Base-by-base conservation (phyloP, 2,113 vertebrate genomes). In the Lathamus discolor region DNA sequence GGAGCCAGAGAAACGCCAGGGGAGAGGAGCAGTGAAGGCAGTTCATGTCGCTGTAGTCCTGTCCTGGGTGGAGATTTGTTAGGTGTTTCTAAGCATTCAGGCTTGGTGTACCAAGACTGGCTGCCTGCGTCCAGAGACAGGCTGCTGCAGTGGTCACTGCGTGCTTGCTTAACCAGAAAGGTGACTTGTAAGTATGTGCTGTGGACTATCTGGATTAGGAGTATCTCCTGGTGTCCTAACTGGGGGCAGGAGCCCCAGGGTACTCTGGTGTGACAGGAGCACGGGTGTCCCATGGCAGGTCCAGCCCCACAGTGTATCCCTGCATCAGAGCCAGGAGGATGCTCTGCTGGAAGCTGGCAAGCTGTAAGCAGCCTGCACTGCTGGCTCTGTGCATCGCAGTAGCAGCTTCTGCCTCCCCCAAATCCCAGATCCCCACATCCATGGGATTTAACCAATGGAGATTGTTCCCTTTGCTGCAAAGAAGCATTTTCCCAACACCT, bases 281-380 rank as follows among this genome's bases (percentile, higher is more conserved):
- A 3, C 0, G 29, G 10, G 25, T 74, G 57, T 49, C 59, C 66
- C 1, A 1, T 23, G 61, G 35, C 6, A 14, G 20, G 20, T 57
- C 73, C 39, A 63, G 16, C 22, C 18, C 41, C 1, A 1, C 0
- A 1, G 31, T 1, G 0, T 24, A 14, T 80, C 54, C 33, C 33
- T 59, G 51, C 2, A 1, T 41, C 11, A 70, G 7, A 69, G 27
- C 33, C 20, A 25, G 84, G 48, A 77, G 52, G 59, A 51, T 83
- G 64, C 35, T 91, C 10, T 76, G 48, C 68, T 22, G 64, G 22
- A 61, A 7, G 17, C 55, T 3, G 2, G 2, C n/a, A 62, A 35
- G 27, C 31, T 67, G 49, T n/a, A 5, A 1, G 2, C 33, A 5
- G 23, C 51, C 70, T 85, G 33, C 31, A 35, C 17, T 61, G 63